Percentiles rank a stretch among this genome's conserved stretches.
Conservation (phyloP, 2,113 vertebrate species). For the Ploceus nigricollis region DNA sequence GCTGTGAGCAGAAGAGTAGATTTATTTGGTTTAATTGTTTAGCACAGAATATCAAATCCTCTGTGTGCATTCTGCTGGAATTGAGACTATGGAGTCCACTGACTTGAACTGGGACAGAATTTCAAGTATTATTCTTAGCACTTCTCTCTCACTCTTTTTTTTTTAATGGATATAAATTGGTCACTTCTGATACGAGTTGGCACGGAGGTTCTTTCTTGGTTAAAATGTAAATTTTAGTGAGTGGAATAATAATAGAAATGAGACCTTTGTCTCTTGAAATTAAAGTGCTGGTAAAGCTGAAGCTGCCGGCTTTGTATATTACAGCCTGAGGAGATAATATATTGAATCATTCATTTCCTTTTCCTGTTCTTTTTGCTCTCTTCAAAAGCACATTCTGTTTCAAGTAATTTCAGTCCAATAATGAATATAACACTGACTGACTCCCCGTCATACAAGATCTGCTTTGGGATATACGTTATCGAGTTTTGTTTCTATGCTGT, state of each 20-base stretch:
- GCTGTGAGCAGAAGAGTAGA: constrained; percentile 24
- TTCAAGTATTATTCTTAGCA: background rate
- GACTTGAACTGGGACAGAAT: background rate
- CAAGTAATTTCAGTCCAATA: constrained; percentile 61
- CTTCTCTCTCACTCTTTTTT: background rate
- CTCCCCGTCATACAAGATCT: constrained; percentile 44
- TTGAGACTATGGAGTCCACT: background rate
- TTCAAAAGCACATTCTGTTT: constrained; percentile 62
- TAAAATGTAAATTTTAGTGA: constrained; percentile 62
- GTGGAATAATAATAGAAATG: constrained; percentile 64
- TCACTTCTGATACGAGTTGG: constrained; percentile 50
- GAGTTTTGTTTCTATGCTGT: constrained; percentile 1
- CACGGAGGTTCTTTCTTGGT: constrained; percentile 41
- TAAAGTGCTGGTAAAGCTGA: constrained; percentile 67
- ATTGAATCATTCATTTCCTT: constrained; percentile 70
- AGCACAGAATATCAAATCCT: constrained; percentile 20
- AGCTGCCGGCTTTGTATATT: constrained; percentile 59
- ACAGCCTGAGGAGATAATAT: constrained; percentile 63
- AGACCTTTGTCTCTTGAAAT: constrained; percentile 70
- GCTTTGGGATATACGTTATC: constrained; percentile 52
- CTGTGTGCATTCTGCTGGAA: background rate
- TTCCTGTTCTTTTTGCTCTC: constrained; percentile 56
- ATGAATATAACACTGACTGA: constrained; percentile 62
- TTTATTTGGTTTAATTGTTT: constrained; percentile 37
- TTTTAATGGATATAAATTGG: constrained; percentile 51